Evolutionary conservation across 1,140 invertebrate genomes (phyloP).

Genomic region (Euura saliciscinereae): DNA sequence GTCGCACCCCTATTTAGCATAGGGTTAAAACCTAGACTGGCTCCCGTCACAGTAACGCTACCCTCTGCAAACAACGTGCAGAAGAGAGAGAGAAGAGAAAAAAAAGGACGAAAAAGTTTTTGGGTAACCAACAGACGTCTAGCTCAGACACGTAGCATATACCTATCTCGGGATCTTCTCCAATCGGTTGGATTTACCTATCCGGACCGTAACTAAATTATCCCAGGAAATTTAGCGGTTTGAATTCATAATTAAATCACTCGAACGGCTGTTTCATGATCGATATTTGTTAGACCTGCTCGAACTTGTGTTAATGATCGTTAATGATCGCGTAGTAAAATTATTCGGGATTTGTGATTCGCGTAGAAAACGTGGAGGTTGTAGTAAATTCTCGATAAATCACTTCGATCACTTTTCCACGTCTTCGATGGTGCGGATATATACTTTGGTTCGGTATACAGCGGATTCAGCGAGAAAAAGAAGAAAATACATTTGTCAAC

Average conservation of each 20-base stretch:
- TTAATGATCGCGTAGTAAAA: not conserved
- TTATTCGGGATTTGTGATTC: not conserved
- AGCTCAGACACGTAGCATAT: not conserved
- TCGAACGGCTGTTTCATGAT: too few species aligned
- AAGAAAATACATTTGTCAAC: not conserved
- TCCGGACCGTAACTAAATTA: not conserved
- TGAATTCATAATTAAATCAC: too few species aligned
- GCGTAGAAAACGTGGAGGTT: not conserved
- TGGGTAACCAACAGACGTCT: not conserved
- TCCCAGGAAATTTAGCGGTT: too few species aligned
- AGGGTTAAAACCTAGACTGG: conserved; percentile 34
- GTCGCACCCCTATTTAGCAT: conserved; percentile 56
- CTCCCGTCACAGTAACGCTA: conserved; percentile 30
- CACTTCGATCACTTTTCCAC: not conserved
- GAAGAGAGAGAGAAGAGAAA: conserved; percentile 5
- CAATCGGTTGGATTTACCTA: not conserved
- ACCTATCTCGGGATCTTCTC: conserved; percentile 4
- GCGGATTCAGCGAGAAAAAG: not conserved
- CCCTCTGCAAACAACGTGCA: conserved; percentile 41
- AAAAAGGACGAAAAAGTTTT: not conserved
- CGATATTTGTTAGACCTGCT: too few species aligned
- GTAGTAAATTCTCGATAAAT: not conserved
- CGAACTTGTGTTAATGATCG: not conserved
- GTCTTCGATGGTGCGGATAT: not conserved
- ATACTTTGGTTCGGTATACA: not conserved